Evolutionary conservation across 2,888 invertebrate species (phyloP).

Genomic region (Lasioglossum calceatum): DNA sequence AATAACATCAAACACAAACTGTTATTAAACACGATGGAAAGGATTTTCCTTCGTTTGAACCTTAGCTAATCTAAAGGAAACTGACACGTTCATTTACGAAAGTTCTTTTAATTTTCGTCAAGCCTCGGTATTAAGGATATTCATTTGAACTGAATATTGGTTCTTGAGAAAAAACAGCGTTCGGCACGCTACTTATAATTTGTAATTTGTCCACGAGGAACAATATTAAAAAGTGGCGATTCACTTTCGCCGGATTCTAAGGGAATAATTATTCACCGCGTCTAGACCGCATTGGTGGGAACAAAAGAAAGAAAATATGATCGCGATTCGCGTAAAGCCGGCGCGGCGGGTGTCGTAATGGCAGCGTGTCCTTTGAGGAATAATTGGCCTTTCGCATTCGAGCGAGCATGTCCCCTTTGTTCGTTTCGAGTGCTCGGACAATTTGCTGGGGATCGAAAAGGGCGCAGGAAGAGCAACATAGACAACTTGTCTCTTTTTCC

Average conservation of each 20-base stretch:
- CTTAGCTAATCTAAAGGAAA: neutral
- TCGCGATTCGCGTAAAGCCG: neutral
- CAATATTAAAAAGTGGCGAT: neutral
- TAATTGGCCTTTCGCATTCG: conserved; percentile 20
- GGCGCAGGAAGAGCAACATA: neutral
- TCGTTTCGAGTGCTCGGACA: neutral
- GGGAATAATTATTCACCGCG: neutral
- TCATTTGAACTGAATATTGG: neutral
- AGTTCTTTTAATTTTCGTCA: neutral
- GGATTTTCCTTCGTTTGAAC: neutral
- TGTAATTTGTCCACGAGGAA: neutral
- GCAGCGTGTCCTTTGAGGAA: conserved; percentile 31
- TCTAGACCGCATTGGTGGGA: neutral
- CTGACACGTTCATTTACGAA: neutral
- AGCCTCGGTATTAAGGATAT: neutral
- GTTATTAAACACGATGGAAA: neutral
- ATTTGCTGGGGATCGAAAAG: conserved; percentile 11
- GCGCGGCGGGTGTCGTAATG: conserved; percentile 6
- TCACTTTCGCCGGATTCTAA: neutral
- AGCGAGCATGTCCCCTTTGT: conserved; percentile 14
- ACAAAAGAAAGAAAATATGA: neutral
- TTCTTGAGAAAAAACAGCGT: neutral
- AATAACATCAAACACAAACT: neutral
- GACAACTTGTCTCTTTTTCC: neutral
- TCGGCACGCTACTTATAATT: neutral